These are phyloP conservation scores for Nannobrachium achirus DNA, from an alignment of 2,113 vertebrate genomes.

Conservation along the genomic window DNA sequence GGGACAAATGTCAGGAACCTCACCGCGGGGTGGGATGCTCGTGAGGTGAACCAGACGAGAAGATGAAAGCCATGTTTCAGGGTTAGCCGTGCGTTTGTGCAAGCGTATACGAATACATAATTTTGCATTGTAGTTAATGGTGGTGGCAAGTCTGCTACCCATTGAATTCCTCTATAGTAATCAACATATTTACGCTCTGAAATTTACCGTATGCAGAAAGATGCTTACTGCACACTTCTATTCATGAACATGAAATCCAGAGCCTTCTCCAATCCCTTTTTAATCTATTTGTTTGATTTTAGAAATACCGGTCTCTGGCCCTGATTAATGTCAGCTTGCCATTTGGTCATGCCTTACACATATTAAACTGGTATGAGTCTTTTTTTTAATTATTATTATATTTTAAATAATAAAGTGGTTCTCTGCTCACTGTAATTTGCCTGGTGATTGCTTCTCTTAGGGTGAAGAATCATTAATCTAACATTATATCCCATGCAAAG, in stretches of 20 bases:
- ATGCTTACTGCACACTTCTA: neutral
- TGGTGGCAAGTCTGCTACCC: neutral
- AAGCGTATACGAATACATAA: too few relatives aligned
- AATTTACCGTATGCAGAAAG: neutral
- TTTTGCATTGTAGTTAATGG: slow-evolving; percentile 1
- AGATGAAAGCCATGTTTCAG: too few relatives aligned
- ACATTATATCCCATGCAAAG: slow-evolving; percentile 2
- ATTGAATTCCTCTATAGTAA: neutral
- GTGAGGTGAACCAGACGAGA: slow-evolving; percentile 33
- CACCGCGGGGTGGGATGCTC: neutral
- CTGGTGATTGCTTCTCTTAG: slow-evolving; percentile 18
- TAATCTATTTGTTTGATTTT: neutral
- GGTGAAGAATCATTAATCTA: slow-evolving; percentile 20
- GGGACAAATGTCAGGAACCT: slow-evolving; percentile 40
- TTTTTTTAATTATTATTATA: slow-evolving; percentile 1
- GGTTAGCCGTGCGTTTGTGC: too few relatives aligned
- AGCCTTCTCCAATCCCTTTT: neutral
- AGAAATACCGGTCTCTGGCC: neutral
- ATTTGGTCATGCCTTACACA: slow-evolving; percentile 16
- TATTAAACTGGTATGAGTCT: slow-evolving; percentile 8
- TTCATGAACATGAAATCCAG: neutral
- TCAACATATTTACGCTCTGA: slow-evolving; percentile 7
- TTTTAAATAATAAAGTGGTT: slow-evolving; percentile 32
- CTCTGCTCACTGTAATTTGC: slow-evolving; percentile 19
- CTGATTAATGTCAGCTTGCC: neutral